phyloP scores from a whole-genome alignment of 2,113 vertebrate species.

The Stictonetta naevosa region DNA sequence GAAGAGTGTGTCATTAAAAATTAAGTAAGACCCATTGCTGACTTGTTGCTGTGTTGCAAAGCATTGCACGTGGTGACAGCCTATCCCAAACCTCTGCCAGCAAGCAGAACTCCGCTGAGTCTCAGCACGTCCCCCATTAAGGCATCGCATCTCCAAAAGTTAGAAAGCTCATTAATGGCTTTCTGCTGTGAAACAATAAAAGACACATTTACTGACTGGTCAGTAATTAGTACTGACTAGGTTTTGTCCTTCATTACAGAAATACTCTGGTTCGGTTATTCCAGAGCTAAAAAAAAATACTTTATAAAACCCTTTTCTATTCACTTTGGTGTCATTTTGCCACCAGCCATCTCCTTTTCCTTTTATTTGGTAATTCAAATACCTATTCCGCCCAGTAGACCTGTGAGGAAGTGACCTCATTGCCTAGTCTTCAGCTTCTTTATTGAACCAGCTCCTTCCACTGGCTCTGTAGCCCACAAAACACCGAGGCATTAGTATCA shows the following conservation, averaged over 20 bases:
- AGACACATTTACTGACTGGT: slow-evolving; percentile 45
- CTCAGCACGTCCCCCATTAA: slow-evolving; percentile 69
- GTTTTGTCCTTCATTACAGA: slow-evolving; percentile 23
- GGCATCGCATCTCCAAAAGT: slow-evolving; percentile 50
- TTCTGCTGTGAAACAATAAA: slow-evolving; percentile 65
- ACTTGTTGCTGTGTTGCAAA: slow-evolving; percentile 35
- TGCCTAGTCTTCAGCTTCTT: background rate
- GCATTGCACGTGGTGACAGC: slow-evolving; percentile 12
- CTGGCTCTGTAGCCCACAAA: background rate
- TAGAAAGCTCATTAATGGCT: slow-evolving; percentile 72
- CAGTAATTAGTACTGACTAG: slow-evolving; percentile 51
- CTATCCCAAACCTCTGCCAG: slow-evolving; percentile 25
- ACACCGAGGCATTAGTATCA: background rate
- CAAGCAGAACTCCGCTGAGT: slow-evolving; percentile 48
- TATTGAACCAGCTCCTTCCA: background rate
- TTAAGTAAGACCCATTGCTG: slow-evolving; percentile 31
- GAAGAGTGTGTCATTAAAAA: background rate
- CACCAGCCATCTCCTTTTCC: background rate
- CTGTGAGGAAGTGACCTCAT: background rate
- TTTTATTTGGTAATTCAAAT: background rate
- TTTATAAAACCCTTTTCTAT: background rate
- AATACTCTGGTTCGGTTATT: background rate
- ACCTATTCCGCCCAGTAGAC: background rate
- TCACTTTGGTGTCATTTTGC: slow-evolving; percentile 1
- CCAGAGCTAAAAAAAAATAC: background rate